Conservation (phyloP, 35 echinoderm and acorn worm genomes). For the Diadema setosum region DNA sequence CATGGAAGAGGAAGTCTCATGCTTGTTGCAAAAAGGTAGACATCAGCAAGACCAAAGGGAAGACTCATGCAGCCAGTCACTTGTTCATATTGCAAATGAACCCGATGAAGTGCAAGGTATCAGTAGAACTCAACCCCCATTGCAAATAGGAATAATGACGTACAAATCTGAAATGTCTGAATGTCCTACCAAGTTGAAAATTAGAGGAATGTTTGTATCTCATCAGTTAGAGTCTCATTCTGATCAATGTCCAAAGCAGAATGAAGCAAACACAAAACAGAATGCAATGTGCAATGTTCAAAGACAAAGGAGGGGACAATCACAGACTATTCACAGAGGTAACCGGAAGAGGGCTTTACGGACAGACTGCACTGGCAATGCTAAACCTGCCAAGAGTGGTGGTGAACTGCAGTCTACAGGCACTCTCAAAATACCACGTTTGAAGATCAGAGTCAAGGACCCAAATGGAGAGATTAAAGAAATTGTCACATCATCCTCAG, state of each 20-base stretch:
- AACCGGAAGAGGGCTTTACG: background rate
- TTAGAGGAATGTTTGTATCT: slow-evolving; percentile 65
- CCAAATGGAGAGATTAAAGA: slow-evolving; percentile 72
- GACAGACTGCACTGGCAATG: background rate
- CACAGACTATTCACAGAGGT: too few relatives aligned
- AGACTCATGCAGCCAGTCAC: too few relatives aligned
- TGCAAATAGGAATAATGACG: background rate
- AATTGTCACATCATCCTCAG: slow-evolving; percentile 78
- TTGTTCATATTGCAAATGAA: too few relatives aligned
- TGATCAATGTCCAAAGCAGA: background rate
- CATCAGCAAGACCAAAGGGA: too few relatives aligned
- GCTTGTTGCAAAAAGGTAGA: too few relatives aligned
- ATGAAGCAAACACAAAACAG: background rate
- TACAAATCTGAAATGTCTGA: slow-evolving; percentile 92
- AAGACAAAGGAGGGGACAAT: too few relatives aligned
- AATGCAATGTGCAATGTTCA: background rate
- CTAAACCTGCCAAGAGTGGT: background rate
- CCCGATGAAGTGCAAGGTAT: too few relatives aligned
- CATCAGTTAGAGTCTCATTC: background rate
- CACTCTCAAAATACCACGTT: slow-evolving; percentile 35
- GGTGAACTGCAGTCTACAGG: background rate
- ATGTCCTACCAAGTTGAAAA: slow-evolving; percentile 91
- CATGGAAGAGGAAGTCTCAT: background rate
- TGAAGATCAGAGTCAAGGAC: slow-evolving; percentile 83
- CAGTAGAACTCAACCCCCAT: too few relatives aligned